These are phyloP conservation scores for Tinea semifulvella DNA, from an alignment of 2,888 invertebrate genomes.

Conservation along the genomic window DNA sequence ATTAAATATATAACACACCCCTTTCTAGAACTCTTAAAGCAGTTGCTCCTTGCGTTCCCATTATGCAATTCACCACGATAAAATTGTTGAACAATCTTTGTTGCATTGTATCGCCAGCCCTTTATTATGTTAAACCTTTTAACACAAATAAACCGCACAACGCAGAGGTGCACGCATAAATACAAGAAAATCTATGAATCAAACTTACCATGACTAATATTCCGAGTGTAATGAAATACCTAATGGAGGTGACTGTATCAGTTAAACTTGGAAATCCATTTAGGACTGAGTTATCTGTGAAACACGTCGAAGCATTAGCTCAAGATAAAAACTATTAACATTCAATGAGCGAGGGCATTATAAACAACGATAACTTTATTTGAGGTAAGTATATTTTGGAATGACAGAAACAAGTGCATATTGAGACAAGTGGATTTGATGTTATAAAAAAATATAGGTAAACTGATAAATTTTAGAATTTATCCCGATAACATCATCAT, in stretches of 20 bases:
- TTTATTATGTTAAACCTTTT: too few species aligned
- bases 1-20: slow-evolving; percentile 37
- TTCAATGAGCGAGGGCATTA: slow-evolving; percentile 10
- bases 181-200: not conserved
- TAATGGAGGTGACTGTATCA: not conserved
- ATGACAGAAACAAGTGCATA: slow-evolving; percentile 9
- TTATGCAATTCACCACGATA: slow-evolving; percentile 3
- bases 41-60: not conserved
- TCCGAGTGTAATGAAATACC: slow-evolving; percentile 3
- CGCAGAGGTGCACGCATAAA: too few species aligned
- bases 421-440: too few species aligned
- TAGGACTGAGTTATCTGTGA: slow-evolving; percentile 7
- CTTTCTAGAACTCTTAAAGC: not conserved
- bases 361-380: slow-evolving; percentile 9
- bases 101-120: too few species aligned
- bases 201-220: slow-evolving; percentile 8
- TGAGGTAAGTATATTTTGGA: slow-evolving; percentile 4
- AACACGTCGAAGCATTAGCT: slow-evolving; percentile 4
- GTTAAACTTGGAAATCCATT: slow-evolving; percentile 4
- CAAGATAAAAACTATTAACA: slow-evolving; percentile 9
- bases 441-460: too few species aligned
- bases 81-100: too few species aligned
- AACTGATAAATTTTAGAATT: too few species aligned
- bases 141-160: too few species aligned
- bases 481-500: too few species aligned